Evolutionary conservation across 2,888 invertebrate species (phyloP).

Genomic region (Amblyjoppa proteus): DNA sequence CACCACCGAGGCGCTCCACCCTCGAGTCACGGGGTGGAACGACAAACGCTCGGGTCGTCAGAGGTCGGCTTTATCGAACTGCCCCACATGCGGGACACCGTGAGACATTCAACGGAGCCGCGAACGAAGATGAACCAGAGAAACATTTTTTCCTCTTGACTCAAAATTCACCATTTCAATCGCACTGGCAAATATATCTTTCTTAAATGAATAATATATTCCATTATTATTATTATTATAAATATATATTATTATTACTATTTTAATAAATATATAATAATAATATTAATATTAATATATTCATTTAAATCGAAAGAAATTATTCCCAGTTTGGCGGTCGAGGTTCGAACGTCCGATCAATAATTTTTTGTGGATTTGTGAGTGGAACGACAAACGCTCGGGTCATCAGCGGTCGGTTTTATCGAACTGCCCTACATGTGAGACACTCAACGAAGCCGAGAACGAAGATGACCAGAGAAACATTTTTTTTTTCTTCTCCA

Average conservation of each 20-base stretch:
- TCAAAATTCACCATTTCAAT: background rate
- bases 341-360: background rate
- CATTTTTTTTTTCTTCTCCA: background rate
- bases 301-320: background rate
- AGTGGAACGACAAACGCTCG: background rate
- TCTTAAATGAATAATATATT: no score
- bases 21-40: constrained; percentile 51
- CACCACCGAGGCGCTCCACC: constrained; percentile 69
- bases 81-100: constrained; percentile 22
- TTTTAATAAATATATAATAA: no score
- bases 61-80: constrained; percentile 27
- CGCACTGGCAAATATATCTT: no score
- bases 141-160: background rate
- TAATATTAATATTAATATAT: background rate
- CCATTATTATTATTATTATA: no score
- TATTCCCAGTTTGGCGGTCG: background rate
- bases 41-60: constrained; percentile 24
- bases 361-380: background rate
- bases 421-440: constrained; percentile 34
- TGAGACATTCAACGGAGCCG: background rate
- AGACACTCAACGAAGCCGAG: background rate
- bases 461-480: background rate
- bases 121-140: background rate
- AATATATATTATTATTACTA: no score
- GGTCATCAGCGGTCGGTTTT: constrained; percentile 29